Base-by-base conservation (phyloP, 2,888 invertebrate species). In the Cryptophagus acutangulus region DNA sequence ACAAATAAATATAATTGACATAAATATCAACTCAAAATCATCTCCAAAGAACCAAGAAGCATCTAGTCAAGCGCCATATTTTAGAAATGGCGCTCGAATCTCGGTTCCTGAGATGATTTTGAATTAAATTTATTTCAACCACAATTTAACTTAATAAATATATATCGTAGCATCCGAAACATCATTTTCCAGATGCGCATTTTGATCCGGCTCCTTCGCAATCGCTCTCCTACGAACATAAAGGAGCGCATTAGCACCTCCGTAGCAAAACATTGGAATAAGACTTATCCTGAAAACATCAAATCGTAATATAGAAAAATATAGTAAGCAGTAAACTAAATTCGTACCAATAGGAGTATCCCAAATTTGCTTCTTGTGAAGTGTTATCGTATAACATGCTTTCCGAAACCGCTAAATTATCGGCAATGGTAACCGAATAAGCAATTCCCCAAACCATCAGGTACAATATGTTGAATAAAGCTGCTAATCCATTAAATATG, bases 401-500 rank as follows among this genome's bases (percentile, higher is more conserved):
- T 36, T 70, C 66, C 3, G 62, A 62, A 36, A 71, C 61, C 3
- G 62, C 65, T 26, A 71, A 57, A 50, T 72, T 69, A 24, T 67
- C 49, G 9, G 55, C 47, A 4, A 72, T 58, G 8, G 49, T 54
- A 2, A 54, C 38, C 2, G 55, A 57, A 52, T 62, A 73, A 40
- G 69, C 53, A 1, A 59, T 54, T 2, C 70, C 71, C 72, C 72
- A 74, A 17, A 73, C 45, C 5, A 64, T 49, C 34, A 72, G 41
- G 1, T 63, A 46, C 13, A 71, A 13, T 3, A 69, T 36, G 10
- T 58, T 51, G 18, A 46, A 53, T 29, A 49, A 51, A 13, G 60
- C 56, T 15, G 78, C 76, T 17, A 76, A 52, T 2, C 65, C 69
- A 58, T 81, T 80, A 74, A 79, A 81, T 9, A 78, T 58, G 54